Percentiles rank a stretch among this genome's conserved stretches.
phyloP scores from a whole-genome alignment of 2,888 invertebrate genomes.

The Latheticus oryzae region DNA sequence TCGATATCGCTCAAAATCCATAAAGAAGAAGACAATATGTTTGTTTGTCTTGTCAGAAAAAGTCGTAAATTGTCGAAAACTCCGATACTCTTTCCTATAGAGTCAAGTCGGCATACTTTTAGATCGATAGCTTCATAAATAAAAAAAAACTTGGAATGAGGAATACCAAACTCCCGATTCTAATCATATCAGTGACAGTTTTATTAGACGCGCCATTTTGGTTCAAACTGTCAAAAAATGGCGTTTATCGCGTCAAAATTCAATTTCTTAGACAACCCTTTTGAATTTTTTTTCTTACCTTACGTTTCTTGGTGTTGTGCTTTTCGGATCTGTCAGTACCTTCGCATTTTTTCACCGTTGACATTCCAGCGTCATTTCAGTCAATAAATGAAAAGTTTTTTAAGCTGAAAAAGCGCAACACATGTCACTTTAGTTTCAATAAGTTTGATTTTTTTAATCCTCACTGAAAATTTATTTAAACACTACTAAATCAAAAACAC shows the following conservation, averaged over 20 bases:
- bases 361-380: conserved; percentile 39
- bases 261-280: conserved; percentile 4
- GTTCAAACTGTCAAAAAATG: too few species aligned
- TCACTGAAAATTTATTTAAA: too few species aligned
- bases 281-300: conserved; percentile 42
- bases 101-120: conserved; percentile 1
- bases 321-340: conserved; percentile 46
- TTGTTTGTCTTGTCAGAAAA: conserved; percentile 1
- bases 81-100: conserved; percentile 10
- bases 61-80: conserved; percentile 20
- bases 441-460: too few species aligned
- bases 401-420: conserved; percentile 4
- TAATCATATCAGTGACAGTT: too few species aligned
- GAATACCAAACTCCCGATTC: too few species aligned
- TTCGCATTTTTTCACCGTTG: conserved; percentile 36
- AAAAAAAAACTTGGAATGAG: too few species aligned
- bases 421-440: conserved; percentile 4
- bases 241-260: conserved; percentile 1
- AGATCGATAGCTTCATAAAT: conserved; percentile 19
- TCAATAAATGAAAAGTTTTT: conserved; percentile 19
- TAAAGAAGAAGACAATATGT: conserved; percentile 17
- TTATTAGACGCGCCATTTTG: too few species aligned
- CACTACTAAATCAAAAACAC: conserved; percentile 10
- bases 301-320: conserved; percentile 51
- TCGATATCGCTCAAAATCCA: conserved; percentile 7